phyloP scores from a whole-genome alignment of 2,797 vertebrate genomes.

The Glossophaga mutica region DNA sequence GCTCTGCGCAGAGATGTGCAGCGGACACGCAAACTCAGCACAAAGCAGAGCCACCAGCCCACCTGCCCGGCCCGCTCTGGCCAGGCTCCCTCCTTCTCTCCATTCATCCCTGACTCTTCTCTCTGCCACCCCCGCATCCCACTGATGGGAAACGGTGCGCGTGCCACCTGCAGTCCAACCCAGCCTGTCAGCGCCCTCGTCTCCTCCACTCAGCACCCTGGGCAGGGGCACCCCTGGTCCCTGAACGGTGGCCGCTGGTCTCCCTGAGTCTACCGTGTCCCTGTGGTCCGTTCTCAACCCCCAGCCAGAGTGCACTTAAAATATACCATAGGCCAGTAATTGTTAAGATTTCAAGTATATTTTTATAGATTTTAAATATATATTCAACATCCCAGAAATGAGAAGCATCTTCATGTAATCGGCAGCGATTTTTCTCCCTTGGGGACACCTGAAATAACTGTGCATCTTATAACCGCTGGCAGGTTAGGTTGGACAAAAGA shows the following conservation, averaged over 20 bases:
- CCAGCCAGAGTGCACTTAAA: not conserved
- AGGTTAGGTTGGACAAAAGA: not conserved
- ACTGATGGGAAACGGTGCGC: too few relatives aligned
- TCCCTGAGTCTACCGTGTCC: rapidly evolving
- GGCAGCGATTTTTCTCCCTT: not conserved
- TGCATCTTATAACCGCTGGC: not conserved
- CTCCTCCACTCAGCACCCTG: not conserved
- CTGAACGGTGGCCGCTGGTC: rapidly evolving
- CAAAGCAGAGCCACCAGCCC: not conserved
- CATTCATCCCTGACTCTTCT: not conserved
- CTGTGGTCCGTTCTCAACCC: not conserved
- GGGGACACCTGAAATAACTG: not conserved
- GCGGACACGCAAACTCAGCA: rapidly evolving
- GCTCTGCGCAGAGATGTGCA: not conserved
- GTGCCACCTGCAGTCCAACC: not conserved
- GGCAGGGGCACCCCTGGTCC: not conserved
- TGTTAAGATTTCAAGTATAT: not conserved
- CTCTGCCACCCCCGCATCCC: rapidly evolving
- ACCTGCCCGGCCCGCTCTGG: not conserved
- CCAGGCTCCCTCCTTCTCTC: not conserved
- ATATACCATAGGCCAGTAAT: not conserved
- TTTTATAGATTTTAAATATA: not conserved
- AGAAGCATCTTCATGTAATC: not conserved
- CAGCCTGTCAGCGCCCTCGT: rapidly evolving
- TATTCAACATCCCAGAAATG: not conserved